phyloP scores from a whole-genome alignment of 2,113 vertebrate genomes.

The Grammomys dolichurus region DNA sequence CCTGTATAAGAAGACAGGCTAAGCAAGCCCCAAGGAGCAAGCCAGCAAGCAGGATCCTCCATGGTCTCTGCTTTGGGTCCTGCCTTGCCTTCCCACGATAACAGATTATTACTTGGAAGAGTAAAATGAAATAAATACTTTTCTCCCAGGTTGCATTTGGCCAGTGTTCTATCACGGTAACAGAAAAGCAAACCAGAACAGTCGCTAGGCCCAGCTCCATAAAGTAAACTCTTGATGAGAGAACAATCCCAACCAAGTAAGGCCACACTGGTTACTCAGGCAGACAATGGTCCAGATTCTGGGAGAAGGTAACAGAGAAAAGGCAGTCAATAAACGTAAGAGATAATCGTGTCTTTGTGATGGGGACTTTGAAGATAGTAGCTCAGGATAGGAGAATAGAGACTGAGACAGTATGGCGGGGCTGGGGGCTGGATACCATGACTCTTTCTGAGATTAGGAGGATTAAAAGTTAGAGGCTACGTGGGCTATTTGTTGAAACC shows the following conservation, averaged over 20 bases:
- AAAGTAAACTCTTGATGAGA: not conserved
- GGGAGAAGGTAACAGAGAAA: not conserved
- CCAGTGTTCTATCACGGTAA: not conserved
- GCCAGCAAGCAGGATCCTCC: not conserved
- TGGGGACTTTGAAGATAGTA: not conserved
- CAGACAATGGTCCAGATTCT: not conserved
- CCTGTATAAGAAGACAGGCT: not conserved
- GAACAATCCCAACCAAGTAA: not conserved
- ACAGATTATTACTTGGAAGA: not conserved
- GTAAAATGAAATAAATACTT: not conserved
- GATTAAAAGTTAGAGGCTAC: not conserved
- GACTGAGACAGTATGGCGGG: not conserved
- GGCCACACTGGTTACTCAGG: not conserved
- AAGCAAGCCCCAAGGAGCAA: not conserved
- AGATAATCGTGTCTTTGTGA: not conserved
- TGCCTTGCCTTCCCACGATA: not conserved
- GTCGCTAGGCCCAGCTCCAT: not conserved
- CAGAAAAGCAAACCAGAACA: not conserved
- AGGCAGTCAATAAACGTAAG: not conserved
- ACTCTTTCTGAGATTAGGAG: not conserved
- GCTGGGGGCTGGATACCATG: not conserved
- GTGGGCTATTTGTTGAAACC: not conserved
- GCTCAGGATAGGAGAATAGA: not conserved
- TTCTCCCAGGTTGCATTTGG: not conserved
- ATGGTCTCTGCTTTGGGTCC: not conserved